Percentiles rank a stretch among this genome's conserved stretches.
These are phyloP conservation scores for Neolamprologus brichardi DNA, from an alignment of 2,113 vertebrate genomes.

Conservation along the genomic window DNA sequence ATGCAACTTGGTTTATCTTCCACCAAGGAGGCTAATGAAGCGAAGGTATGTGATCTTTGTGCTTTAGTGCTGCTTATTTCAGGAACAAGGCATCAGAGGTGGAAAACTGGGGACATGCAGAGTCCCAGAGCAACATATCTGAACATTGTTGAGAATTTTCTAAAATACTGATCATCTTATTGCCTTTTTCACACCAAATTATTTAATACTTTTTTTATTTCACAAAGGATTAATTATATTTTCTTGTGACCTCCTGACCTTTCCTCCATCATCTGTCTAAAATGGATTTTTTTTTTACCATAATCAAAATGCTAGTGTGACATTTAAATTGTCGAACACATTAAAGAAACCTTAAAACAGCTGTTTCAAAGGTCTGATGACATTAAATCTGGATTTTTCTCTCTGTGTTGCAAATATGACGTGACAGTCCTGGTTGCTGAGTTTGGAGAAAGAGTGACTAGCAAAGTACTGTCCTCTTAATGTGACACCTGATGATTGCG, in stretches of 20 bases:
- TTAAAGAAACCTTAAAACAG: constrained; percentile 17
- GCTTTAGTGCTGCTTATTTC: neutral
- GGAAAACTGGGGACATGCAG: neutral
- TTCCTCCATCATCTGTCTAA: neutral
- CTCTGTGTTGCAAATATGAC: neutral
- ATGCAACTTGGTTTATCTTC: neutral
- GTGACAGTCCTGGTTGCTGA: constrained; percentile 36
- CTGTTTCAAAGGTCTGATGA: constrained; percentile 15
- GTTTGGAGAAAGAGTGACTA: constrained; percentile 31
- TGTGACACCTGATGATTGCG: constrained; percentile 61
- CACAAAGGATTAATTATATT: neutral
- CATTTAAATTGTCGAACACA: neutral
- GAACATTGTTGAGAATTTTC: neutral
- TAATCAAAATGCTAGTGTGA: neutral
- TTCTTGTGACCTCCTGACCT: neutral
- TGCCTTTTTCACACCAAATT: neutral
- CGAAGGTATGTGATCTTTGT: neutral
- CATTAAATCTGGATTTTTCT: constrained; percentile 6
- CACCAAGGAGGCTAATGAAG: fast-evolving
- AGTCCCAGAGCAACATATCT: neutral
- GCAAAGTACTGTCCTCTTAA: constrained; percentile 28
- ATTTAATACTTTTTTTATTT: neutral
- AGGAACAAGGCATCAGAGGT: neutral
- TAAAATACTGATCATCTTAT: neutral
- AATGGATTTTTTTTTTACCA: neutral